A percentile compares a stretch with the other conserved stretches of the same genome.
These are phyloP conservation scores for Sceloporus undulatus DNA, from an alignment of 2,113 vertebrate genomes.

Conservation along the genomic window DNA sequence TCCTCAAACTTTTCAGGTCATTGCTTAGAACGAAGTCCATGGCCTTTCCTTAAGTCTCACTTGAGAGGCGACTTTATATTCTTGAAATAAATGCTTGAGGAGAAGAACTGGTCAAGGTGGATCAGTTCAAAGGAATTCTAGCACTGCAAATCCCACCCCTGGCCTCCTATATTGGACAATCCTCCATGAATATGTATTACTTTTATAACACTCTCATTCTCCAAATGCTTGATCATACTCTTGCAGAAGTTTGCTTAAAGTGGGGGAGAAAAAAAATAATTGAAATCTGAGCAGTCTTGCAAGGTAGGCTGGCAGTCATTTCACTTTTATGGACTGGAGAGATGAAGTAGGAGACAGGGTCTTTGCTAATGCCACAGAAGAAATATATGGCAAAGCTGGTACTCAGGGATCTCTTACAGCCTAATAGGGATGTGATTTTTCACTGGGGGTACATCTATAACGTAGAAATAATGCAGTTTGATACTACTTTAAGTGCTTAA, in stretches of 20 bases:
- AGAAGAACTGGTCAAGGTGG: not conserved
- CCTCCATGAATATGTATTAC: not conserved
- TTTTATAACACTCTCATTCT: not conserved
- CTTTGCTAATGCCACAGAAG: not conserved
- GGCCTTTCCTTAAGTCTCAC: rapidly evolving
- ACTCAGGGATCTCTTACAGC: not conserved
- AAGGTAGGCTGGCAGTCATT: not conserved
- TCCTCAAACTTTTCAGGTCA: slow-evolving; percentile 52
- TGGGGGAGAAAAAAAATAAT: not conserved
- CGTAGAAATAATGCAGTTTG: no score
- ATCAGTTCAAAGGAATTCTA: not conserved
- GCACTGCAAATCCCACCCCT: not conserved
- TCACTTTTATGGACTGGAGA: no score
- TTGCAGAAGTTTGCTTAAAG: not conserved
- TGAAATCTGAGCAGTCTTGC: not conserved
- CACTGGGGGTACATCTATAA: no score
- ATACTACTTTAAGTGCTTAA: no score
- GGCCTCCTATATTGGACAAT: not conserved
- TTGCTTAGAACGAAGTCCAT: rapidly evolving
- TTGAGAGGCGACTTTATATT: not conserved
- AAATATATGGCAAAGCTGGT: not conserved
- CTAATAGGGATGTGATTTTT: no score
- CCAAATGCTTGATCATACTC: not conserved
- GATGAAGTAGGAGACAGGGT: not conserved
- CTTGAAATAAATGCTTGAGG: not conserved